These are phyloP conservation scores for Poeciliopsis turneri DNA, from an alignment of 2,797 vertebrate genomes.

Conservation along the genomic window DNA sequence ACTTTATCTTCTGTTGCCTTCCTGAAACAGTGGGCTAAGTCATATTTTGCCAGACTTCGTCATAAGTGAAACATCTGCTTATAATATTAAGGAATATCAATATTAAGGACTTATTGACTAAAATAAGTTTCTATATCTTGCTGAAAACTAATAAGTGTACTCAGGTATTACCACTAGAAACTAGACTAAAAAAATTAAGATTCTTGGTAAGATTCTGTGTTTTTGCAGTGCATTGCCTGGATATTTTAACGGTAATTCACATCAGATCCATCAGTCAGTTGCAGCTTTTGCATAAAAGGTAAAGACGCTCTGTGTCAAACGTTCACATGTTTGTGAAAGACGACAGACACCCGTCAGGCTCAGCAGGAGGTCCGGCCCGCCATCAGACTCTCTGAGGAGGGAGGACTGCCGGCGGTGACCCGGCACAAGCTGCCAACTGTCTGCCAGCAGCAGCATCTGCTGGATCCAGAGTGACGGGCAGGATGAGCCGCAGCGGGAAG, in stretches of 20 bases:
- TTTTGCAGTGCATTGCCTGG: background rate
- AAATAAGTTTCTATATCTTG: too few relatives aligned
- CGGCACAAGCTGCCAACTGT: background rate
- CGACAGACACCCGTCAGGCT: slow-evolving; percentile 24
- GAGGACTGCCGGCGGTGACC: background rate
- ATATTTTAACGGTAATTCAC: background rate
- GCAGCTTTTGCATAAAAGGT: background rate
- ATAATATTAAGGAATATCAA: too few relatives aligned
- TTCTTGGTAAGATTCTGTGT: too few relatives aligned
- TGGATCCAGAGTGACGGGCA: slow-evolving; percentile 67
- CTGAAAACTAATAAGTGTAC: too few relatives aligned
- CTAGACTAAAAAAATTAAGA: too few relatives aligned
- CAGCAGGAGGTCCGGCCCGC: slow-evolving; percentile 1
- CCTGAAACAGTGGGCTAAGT: too few relatives aligned
- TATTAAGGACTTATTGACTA: too few relatives aligned
- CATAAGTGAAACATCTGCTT: too few relatives aligned
- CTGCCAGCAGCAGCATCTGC: slow-evolving; percentile 74
- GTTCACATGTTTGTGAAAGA: slow-evolving; percentile 17
- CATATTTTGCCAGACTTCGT: too few relatives aligned
- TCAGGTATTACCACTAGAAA: too few relatives aligned
- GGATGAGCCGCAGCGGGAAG: slow-evolving; percentile 89
- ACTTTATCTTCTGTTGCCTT: too few relatives aligned
- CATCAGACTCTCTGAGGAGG: slow-evolving; percentile 1
- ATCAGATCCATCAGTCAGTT: background rate
- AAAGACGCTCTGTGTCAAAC: slow-evolving; percentile 4